Evolutionary conservation across 2,888 invertebrate species (phyloP), one percentile per base, ranked within the genome.

Genomic region (Disparrhopalites patrizii): DNA sequence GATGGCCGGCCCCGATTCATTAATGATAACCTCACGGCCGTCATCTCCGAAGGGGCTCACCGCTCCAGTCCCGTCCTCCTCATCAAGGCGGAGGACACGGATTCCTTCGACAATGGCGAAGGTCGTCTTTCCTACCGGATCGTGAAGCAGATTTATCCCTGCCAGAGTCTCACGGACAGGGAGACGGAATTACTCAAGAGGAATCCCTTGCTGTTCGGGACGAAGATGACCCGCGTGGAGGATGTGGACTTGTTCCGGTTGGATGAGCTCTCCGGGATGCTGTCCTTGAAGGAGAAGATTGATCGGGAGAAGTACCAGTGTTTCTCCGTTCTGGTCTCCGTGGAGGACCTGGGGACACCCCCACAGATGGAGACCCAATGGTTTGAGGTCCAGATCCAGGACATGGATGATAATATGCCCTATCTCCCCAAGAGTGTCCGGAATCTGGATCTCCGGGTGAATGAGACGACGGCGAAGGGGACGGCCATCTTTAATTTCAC

Each of bases 341-440:
- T 89, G 4, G 84, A 86, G 47, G 92, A 93, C 77, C 83, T 86
- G 67, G 92, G 92, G 0, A 83, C 85, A 52, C 90, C 91, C 0
- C 86, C 87, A 13, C 90, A 90, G 68, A 71, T 69, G n/a, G 71
- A 75, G 25, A 68, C 72, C 1, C 68, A 71, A 36, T 75, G 73
- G 69, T 75, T 70, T 56, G 72, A 73, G 36, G 65, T 75, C 1
- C 58, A 60, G 27, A 68, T 75, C 10, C 58, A 62, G 25, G 91
- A 91, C 75, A 85, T 89, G 13, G 91, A 91, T 76, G 91, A 91
- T 76, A 89, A 91, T 76, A 85, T 85, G 70, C 90, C 91, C 0
- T 83, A 85, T 66, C 90, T 91, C 73, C 71, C 70, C 4, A 66
- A 68, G 18, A 57, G 54, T 27, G 33, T 68, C 1, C 31, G 73